Conservation (phyloP, 2,888 invertebrate species). For the Caenorhabditis virilis region DNA sequence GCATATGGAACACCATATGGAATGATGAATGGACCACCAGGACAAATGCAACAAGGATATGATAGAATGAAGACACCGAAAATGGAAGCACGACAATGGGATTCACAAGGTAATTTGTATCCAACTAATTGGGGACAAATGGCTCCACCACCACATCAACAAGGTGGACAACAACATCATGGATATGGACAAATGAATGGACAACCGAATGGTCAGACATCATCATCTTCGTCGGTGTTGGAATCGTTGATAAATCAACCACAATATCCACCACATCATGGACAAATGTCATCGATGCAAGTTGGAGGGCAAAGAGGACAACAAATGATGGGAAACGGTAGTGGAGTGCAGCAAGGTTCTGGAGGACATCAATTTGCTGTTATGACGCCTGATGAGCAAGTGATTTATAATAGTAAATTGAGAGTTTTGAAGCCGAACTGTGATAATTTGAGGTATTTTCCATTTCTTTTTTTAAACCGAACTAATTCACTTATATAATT, state of each 20-base stretch:
- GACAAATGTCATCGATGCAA: slow-evolving; percentile 12
- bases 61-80: slow-evolving; percentile 18
- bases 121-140: slow-evolving; percentile 16
- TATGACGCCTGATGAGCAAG: slow-evolving; percentile 25
- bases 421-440: slow-evolving; percentile 38
- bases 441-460: slow-evolving; percentile 40
- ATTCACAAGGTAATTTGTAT: slow-evolving; percentile 35
- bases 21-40: slow-evolving; percentile 28
- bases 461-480: background rate
- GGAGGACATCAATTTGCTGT: too few species aligned
- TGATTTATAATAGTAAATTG: slow-evolving; percentile 44
- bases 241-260: slow-evolving; percentile 51
- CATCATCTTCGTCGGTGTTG: slow-evolving; percentile 37
- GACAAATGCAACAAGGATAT: slow-evolving; percentile 9
- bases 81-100: slow-evolving; percentile 16
- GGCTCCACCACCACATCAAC: slow-evolving; percentile 18
- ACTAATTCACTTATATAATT: background rate
- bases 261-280: slow-evolving; percentile 35
- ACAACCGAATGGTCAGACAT: slow-evolving; percentile 26
- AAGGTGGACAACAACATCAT: background rate
- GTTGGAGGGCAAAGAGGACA: slow-evolving; percentile 10
- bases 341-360: background rate
- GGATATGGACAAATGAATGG: slow-evolving; percentile 8
- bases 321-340: background rate
- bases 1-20: slow-evolving; percentile 9